These are phyloP conservation scores for Zosterops lateralis DNA, from an alignment of 2,113 vertebrate species.

Conservation along the genomic window DNA sequence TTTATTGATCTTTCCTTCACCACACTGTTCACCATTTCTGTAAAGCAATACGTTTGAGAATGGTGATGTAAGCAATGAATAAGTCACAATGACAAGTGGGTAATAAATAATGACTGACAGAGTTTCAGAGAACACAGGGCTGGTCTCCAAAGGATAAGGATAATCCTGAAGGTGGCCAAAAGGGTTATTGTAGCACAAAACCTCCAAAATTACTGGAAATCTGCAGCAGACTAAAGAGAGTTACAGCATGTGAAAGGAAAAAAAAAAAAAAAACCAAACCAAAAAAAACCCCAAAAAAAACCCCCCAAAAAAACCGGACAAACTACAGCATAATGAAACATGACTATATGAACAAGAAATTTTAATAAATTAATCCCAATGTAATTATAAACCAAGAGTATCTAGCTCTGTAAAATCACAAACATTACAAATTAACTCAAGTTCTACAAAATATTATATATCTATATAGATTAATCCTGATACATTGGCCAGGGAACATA, in stretches of 20 bases:
- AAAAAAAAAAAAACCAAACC: background rate
- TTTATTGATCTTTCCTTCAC: slow-evolving; percentile 60
- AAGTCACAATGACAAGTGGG: slow-evolving; percentile 55
- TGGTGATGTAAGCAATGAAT: slow-evolving; percentile 65
- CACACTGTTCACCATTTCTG: slow-evolving; percentile 42
- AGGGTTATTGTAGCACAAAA: background rate
- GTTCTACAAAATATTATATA: background rate
- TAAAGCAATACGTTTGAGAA: slow-evolving; percentile 57
- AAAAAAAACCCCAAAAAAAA: too few species aligned
- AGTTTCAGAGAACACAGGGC: slow-evolving; percentile 17
- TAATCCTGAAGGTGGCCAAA: slow-evolving; percentile 9
- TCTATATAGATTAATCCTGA: background rate
- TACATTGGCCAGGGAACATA: background rate
- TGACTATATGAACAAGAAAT: background rate
- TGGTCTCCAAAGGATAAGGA: slow-evolving; percentile 2
- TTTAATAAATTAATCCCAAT: background rate
- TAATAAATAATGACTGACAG: slow-evolving; percentile 63
- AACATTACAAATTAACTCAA: background rate
- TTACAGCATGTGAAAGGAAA: background rate
- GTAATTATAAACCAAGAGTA: background rate
- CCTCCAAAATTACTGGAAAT: background rate
- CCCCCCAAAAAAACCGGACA: background rate
- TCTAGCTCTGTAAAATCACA: background rate
- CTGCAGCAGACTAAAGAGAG: background rate
- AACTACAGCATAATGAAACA: background rate